Conservation (phyloP, 1,140 invertebrate genomes). For the Anoplophora glabripennis region DNA sequence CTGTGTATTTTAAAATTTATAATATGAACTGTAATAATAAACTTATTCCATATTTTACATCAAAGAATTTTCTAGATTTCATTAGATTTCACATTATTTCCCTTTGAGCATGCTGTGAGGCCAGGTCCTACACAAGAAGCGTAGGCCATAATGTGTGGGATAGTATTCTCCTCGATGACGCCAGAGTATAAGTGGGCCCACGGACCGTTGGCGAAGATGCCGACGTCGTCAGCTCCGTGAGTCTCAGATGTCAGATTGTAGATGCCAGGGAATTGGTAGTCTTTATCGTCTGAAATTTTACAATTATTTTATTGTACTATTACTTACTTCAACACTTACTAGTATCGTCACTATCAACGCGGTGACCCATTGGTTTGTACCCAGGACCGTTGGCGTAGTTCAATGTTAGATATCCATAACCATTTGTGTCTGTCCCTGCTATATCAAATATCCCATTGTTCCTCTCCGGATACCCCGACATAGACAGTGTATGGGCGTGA, state of each 20-base stretch:
- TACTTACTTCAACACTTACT: too few species aligned
- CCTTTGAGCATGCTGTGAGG: conserved; percentile 22
- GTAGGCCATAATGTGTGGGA: conserved; percentile 67
- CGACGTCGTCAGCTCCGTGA: conserved; percentile 63
- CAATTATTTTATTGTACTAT: too few species aligned
- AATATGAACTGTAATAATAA: too few species aligned
- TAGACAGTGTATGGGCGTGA: conserved; percentile 64
- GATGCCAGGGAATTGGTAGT: conserved; percentile 54
- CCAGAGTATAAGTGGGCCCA: conserved; percentile 68
- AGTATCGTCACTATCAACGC: not conserved
- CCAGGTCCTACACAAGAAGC: conserved; percentile 62
- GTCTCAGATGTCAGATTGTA: conserved; percentile 53
- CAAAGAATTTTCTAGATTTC: too few species aligned
- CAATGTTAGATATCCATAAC: conserved; percentile 67
- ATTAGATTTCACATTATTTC: too few species aligned
- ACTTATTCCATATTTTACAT: too few species aligned
- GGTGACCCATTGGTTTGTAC: conserved; percentile 39
- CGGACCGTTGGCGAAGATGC: conserved; percentile 59
- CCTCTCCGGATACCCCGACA: conserved; percentile 63
- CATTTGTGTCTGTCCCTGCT: conserved; percentile 46
- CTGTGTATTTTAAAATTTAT: too few species aligned
- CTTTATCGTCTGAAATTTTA: conserved; percentile 29
- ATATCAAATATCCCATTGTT: conserved; percentile 66
- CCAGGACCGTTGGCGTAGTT: conserved; percentile 75
- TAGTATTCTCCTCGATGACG: conserved; percentile 66